Percentiles rank a stretch among this genome's conserved stretches.
Evolutionary conservation across 2,797 vertebrate species (phyloP).

Genomic region (Ceyx erithaca): DNA sequence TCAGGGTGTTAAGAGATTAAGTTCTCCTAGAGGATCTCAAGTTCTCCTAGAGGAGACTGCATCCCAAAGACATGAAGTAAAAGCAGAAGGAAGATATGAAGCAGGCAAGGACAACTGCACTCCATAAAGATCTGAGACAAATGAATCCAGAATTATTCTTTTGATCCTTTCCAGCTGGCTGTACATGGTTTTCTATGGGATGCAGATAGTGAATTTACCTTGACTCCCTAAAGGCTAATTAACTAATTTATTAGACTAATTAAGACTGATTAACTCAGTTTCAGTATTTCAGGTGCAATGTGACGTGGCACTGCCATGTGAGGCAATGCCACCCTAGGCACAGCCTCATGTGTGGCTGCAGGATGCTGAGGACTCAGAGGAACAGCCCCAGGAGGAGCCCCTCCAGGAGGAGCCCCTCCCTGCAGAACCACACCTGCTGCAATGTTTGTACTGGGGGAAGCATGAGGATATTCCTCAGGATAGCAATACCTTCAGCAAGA

Average conservation of each 20-base stretch:
- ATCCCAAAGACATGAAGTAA: not conserved
- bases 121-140: not conserved
- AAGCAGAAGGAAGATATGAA: not conserved
- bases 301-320: not conserved
- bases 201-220: not conserved
- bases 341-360: rapidly evolving
- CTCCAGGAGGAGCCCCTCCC: not conserved
- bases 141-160: not conserved
- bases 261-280: not conserved
- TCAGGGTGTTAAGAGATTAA: not conserved
- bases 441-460: not conserved
- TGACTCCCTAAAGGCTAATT: not conserved
- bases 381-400: not conserved
- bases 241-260: too few relatives aligned
- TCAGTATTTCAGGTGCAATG: not conserved
- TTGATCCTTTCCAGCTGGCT: not conserved
- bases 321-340: not conserved
- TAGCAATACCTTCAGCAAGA: not conserved
- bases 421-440: rapidly evolving
- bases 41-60: not conserved
- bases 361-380: not conserved
- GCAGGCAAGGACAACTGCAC: not conserved
- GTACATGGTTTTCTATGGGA: not conserved
- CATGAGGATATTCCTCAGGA: not conserved
- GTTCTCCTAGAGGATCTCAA: not conserved